Conservation (phyloP, 2,113 vertebrate genomes). For the mouse (Mus musculus) region DNA sequence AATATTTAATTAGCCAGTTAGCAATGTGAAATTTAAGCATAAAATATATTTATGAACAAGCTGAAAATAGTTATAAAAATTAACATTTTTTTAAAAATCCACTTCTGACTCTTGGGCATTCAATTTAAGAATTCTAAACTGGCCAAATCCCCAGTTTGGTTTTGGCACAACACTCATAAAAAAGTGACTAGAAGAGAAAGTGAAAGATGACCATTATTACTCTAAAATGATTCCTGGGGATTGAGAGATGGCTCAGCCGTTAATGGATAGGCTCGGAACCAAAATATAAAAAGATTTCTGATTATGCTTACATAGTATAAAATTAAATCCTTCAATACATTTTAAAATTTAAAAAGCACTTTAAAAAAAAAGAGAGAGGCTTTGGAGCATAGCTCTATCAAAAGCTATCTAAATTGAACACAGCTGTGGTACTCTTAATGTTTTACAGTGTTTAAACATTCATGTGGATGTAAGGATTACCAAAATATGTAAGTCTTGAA, state of each 20-base stretch:
- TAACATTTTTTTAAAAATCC: background rate
- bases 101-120: constrained; percentile 13
- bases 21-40: constrained; percentile 34
- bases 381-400: background rate
- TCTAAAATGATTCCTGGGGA: background rate
- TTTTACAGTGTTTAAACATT: background rate
- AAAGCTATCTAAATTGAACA: constrained; percentile 15
- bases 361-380: background rate
- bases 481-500: background rate
- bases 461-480: background rate
- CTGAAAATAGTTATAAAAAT: constrained; percentile 1
- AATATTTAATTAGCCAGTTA: constrained; percentile 17
- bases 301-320: background rate
- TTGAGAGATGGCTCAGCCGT: background rate
- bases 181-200: constrained; percentile 26
- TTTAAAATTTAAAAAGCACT: constrained; percentile 40
- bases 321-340: constrained; percentile 8
- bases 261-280: background rate
- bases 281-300: constrained; percentile 23
- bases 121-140: constrained; percentile 33
- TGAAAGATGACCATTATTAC: constrained; percentile 21
- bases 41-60: constrained; percentile 1
- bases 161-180: background rate
- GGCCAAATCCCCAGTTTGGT: background rate
- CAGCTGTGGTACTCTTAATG: background rate